Conservation (phyloP, 2,888 invertebrate genomes). For the Pyrrhosoma nymphula region DNA sequence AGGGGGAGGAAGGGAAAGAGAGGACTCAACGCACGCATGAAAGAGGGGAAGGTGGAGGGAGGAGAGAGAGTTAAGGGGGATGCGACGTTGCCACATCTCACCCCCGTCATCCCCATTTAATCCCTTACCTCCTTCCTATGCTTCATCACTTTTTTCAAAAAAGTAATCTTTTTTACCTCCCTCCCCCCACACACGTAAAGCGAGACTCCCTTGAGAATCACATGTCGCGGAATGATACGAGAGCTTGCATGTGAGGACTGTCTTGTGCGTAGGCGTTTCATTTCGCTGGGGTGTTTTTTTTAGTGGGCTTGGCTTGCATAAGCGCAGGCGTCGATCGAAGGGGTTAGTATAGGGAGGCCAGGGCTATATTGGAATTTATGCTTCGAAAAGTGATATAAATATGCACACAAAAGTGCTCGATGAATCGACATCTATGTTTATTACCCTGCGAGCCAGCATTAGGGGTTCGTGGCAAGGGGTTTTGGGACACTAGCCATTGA, state of each 20-base stretch:
- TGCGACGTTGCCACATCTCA: slow-evolving; percentile 50
- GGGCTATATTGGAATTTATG: too few relatives aligned
- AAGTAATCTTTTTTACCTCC: not conserved
- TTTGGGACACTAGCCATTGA: too few relatives aligned
- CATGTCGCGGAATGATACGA: slow-evolving; percentile 44
- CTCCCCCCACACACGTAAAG: not conserved
- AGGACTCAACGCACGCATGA: not conserved
- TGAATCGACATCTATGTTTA: too few relatives aligned
- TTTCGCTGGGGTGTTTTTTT: not conserved
- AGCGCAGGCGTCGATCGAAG: not conserved
- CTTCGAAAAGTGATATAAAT: too few relatives aligned
- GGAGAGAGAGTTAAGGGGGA: not conserved
- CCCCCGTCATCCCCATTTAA: not conserved
- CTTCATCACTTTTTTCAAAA: not conserved
- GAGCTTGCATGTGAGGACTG: not conserved
- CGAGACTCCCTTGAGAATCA: not conserved
- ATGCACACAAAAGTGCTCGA: too few relatives aligned
- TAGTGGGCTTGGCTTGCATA: not conserved
- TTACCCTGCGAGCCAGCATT: too few relatives aligned
- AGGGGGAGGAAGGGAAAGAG: not conserved
- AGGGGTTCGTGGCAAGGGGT: too few relatives aligned
- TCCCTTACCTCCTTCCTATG: not conserved
- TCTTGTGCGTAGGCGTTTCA: not conserved
- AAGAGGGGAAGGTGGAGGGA: not conserved
- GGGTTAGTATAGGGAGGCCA: too few relatives aligned